These are phyloP conservation scores for Drosophila navojoa DNA, from an alignment of 1,140 invertebrate species.

Conservation along the genomic window DNA sequence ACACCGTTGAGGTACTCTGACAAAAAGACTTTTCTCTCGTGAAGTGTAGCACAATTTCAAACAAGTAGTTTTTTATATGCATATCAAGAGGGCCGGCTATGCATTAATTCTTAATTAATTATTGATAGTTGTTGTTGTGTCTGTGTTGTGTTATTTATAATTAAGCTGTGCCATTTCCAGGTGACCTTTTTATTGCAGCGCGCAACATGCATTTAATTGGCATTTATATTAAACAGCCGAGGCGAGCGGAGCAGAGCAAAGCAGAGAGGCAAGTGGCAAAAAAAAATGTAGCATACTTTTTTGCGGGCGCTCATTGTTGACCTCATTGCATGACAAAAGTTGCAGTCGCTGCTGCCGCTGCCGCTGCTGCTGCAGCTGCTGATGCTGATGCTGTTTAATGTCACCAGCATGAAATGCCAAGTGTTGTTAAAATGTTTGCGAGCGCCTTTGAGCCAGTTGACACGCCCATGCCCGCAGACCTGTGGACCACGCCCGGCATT, in stretches of 20 bases:
- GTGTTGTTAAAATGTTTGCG: slow-evolving; percentile 80
- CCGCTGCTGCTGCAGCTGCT: slow-evolving; percentile 46
- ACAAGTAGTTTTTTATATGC: neutral
- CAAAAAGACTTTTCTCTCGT: too few relatives aligned
- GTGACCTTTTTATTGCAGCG: slow-evolving; percentile 38
- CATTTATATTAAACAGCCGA: slow-evolving; percentile 68
- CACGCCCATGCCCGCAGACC: slow-evolving; percentile 53
- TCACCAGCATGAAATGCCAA: slow-evolving; percentile 77
- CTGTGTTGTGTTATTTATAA: slow-evolving; percentile 67
- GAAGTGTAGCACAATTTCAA: neutral
- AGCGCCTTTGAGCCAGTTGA: slow-evolving; percentile 76
- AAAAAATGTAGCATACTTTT: slow-evolving; percentile 63
- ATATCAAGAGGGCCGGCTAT: neutral
- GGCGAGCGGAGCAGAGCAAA: slow-evolving; percentile 12
- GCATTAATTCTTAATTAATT: slow-evolving; percentile 11
- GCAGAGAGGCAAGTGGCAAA: slow-evolving; percentile 13
- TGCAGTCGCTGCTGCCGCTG: slow-evolving; percentile 42
- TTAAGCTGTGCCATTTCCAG: slow-evolving; percentile 65
- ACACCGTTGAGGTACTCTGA: too few relatives aligned
- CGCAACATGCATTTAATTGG: slow-evolving; percentile 72
- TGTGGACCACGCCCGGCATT: slow-evolving; percentile 61
- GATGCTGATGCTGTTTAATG: slow-evolving; percentile 70
- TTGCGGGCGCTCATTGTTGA: slow-evolving; percentile 63
- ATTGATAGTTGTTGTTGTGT: slow-evolving; percentile 15
- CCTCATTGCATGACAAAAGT: slow-evolving; percentile 78